Percentiles rank a stretch among this genome's conserved stretches.
phyloP scores from a whole-genome alignment of 2,888 invertebrate genomes.

The Bellardia bayeri region DNA sequence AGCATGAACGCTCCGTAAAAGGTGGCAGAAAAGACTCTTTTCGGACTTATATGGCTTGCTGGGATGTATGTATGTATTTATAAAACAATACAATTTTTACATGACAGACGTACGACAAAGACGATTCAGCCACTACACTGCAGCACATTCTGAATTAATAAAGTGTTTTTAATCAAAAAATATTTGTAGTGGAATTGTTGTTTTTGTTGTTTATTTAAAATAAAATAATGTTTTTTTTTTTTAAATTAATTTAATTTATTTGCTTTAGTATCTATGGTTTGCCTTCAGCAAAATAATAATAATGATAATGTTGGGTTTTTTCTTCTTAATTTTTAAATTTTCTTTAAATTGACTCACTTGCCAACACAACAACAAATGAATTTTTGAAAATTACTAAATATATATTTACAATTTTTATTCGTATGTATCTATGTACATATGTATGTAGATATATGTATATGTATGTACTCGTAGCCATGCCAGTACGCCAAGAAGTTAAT shows the following conservation, averaged over 20 bases:
- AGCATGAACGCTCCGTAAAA: too few species aligned
- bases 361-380: slow-evolving; percentile 48
- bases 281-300: slow-evolving; percentile 23
- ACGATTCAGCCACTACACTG: slow-evolving; percentile 3
- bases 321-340: slow-evolving; percentile 43
- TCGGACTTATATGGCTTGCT: too few species aligned
- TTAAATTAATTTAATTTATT: slow-evolving; percentile 19
- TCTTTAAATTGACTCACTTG: slow-evolving; percentile 66
- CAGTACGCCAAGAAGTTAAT: slow-evolving; percentile 62
- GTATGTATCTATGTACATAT: too few species aligned
- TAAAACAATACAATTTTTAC: slow-evolving; percentile 53
- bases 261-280: not conserved
- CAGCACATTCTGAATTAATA: slow-evolving; percentile 52
- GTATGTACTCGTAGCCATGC: not conserved
- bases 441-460: too few species aligned
- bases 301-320: not conserved
- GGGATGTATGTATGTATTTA: not conserved
- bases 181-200: slow-evolving; percentile 55
- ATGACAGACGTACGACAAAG: slow-evolving; percentile 44
- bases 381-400: slow-evolving; percentile 22
- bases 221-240: slow-evolving; percentile 42
- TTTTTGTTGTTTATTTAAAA: slow-evolving; percentile 41
- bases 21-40: too few species aligned
- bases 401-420: slow-evolving; percentile 63
- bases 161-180: slow-evolving; percentile 66